Conservation (phyloP, 2,888 invertebrate species). For the Lucinisca nassula region DNA sequence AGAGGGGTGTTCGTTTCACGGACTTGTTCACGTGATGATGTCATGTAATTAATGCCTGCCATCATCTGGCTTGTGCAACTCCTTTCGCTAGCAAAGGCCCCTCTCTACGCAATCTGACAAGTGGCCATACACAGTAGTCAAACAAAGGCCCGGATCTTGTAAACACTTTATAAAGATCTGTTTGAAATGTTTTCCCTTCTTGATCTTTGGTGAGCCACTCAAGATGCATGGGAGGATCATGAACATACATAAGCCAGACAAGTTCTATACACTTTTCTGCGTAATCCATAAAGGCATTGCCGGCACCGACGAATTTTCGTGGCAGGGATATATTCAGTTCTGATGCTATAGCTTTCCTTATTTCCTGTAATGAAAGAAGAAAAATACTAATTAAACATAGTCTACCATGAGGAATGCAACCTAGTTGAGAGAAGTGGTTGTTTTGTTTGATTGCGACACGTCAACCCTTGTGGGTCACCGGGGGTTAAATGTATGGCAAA, state of each 20-base stretch:
- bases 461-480: too few species aligned
- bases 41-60: not conserved
- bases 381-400: too few species aligned
- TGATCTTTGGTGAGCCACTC: constrained; percentile 66
- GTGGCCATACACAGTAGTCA: constrained; percentile 70
- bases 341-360: constrained; percentile 44
- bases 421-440: too few species aligned
- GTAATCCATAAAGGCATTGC: constrained; percentile 61
- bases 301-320: constrained; percentile 60
- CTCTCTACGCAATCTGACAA: constrained; percentile 53
- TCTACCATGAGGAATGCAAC: too few species aligned
- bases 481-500: too few species aligned
- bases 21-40: too few species aligned
- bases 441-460: too few species aligned
- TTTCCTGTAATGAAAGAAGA: constrained; percentile 41
- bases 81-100: constrained; percentile 64
- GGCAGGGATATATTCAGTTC: constrained; percentile 63
- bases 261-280: constrained; percentile 62
- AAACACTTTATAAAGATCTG: constrained; percentile 54
- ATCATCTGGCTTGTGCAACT: constrained; percentile 60
- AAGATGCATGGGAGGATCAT: constrained; percentile 68
- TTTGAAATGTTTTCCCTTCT: constrained; percentile 52
- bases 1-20: too few species aligned
- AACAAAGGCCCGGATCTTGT: constrained; percentile 54
- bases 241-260: constrained; percentile 70